Evolutionary conservation across 2,113 vertebrate species (phyloP).

Genomic region (Heloderma charlesbogerti): DNA sequence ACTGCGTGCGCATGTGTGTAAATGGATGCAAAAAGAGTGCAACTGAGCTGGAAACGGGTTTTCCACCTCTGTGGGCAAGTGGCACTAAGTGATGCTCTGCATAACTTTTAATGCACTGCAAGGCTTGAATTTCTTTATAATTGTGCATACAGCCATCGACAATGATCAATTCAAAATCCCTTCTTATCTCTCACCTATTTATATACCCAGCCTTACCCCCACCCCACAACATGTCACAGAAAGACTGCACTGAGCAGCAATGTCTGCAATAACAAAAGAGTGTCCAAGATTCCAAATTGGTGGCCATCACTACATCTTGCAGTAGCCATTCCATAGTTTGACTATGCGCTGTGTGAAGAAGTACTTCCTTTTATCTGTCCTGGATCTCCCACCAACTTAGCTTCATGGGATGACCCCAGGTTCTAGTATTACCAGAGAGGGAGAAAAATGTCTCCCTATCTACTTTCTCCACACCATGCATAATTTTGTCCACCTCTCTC

Average conservation of each 20-base stretch:
- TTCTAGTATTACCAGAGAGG: too few relatives aligned
- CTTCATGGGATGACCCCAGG: too few relatives aligned
- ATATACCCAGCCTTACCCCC: not conserved
- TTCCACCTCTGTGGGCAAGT: not conserved
- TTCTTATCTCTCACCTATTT: too few relatives aligned
- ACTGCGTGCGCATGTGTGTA: fast-evolving
- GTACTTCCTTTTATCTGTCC: too few relatives aligned
- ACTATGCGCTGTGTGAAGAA: too few relatives aligned
- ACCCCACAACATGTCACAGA: not conserved
- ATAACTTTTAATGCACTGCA: not conserved
- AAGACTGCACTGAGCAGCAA: not conserved
- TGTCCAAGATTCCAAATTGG: not conserved
- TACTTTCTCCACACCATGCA: too few relatives aligned
- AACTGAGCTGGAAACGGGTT: not conserved
- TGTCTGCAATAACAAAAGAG: not conserved
- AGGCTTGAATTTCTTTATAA: not conserved
- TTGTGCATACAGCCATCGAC: too few relatives aligned
- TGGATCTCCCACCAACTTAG: too few relatives aligned
- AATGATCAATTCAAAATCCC: not conserved
- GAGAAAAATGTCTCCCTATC: too few relatives aligned
- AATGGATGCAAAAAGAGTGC: not conserved
- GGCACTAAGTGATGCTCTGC: not conserved
- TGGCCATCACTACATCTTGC: not conserved
- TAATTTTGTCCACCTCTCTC: too few relatives aligned
- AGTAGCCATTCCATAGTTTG: too few relatives aligned